Base-by-base conservation (phyloP, 2,113 vertebrate species). In the Pithys albifrons region DNA sequence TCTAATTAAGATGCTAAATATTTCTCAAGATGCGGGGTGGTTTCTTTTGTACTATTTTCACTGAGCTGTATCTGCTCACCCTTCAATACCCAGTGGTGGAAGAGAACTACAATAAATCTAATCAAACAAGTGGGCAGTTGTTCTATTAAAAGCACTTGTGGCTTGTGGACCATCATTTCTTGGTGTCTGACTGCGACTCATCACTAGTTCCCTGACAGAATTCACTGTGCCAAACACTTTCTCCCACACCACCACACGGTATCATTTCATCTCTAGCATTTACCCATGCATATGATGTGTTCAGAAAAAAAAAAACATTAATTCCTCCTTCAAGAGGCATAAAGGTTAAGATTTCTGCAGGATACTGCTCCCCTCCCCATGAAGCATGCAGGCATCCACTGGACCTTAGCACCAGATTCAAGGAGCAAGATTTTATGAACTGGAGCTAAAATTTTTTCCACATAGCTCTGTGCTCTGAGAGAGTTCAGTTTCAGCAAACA, bases 1-100 rank as follows among this genome's bases (percentile, higher is more conserved):
- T 59, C 74, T 76, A 95, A 84, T 94, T 85, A 95, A 93, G 94
- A 78, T 96, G 92, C 95, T 75, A 74, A 91, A 88, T 62, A 49
- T 94, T 92, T 88, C 70, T 89, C 64, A 83, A 93, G 80, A 83
- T 64, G 46, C 73, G 89, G 86, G 72, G 62, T 91, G 59, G 65
- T 62, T 83, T 89, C 78, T 78, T 89, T 91, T 82, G 52, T 91
- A 86, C 45, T 0, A 0, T 83, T 95, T 78, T 89, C 58, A 74
- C 55, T 66, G 67, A 85, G 62, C 89, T 93, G 59, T 64, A 51
- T 78, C 80, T 84, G 75, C 72, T 96, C 69, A 61, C 41, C 46
- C 73, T 89, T 86, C 74, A 72, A 27, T 10, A n/a, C 19, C 29
- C 48, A 41, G 74, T 2, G 25, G 37, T 72, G 49, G 37, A 85